These are phyloP conservation scores for Pelmatolapia mariae DNA, from an alignment of 2,113 vertebrate species.

Conservation along the genomic window DNA sequence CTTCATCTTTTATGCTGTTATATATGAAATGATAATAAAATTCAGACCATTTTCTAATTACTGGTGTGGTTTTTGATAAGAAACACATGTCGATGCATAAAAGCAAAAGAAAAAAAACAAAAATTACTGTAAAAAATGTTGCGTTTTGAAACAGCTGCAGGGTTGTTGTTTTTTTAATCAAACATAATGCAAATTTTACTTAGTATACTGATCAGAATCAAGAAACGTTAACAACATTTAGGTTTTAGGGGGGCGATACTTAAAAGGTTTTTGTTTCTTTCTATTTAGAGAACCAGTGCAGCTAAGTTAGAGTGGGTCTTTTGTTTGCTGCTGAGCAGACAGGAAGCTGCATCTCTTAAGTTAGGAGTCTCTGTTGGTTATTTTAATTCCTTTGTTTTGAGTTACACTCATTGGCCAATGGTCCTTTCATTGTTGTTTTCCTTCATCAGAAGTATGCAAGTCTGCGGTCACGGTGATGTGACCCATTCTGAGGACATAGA, in stretches of 20 bases:
- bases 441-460: neutral
- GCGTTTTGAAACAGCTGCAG: fast-evolving
- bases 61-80: neutral
- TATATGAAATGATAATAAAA: neutral
- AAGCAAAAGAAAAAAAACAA: neutral
- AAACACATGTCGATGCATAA: neutral
- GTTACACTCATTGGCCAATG: fast-evolving
- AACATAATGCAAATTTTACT: neutral
- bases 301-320: neutral
- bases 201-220: neutral
- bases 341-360: neutral
- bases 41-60: neutral
- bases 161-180: neutral
- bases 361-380: neutral
- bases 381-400: neutral
- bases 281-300: neutral
- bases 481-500: neutral
- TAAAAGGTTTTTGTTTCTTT: neutral
- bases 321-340: neutral
- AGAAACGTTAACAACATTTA: fast-evolving
- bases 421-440: neutral
- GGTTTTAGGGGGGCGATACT: neutral
- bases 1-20: neutral
- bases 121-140: neutral
- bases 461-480: neutral